Evolutionary conservation across 2,797 vertebrate species (phyloP), one percentile per base, ranked within the genome.

Genomic region (Oreortyx pictus): DNA sequence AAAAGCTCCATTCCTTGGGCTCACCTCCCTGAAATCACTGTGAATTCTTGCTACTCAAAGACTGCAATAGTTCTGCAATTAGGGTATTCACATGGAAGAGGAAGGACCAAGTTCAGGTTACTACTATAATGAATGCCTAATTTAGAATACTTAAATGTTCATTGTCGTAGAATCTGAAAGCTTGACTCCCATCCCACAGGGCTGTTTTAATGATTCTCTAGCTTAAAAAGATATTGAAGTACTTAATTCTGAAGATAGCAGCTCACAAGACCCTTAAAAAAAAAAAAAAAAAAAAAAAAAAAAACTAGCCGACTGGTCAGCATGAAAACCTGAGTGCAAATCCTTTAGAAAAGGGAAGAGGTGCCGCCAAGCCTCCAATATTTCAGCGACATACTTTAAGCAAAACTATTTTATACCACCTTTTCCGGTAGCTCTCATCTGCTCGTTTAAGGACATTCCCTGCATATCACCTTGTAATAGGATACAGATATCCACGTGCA

Each of bases 211-310:
- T 93, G 81, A 54, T 57, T 54, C 33, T 71, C 81, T 71, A 35
- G 56, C 47, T 94, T 88, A 64, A 82, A 84, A 84, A 84, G 39
- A 66, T 43, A 82, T 37, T 79, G 19, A 90, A 88, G 47, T 61
- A 79, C 64, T 76, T 82, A 76, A 86, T 44, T 60, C 47, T 79
- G 79, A 86, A 60, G 6, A 66, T 44, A 76, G 12, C 9, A 56
- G 67, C 25, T 82, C 64, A 71, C 17, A 1, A 44, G 62, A 56
- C 31, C 16, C 65, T 74, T 60, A 1, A 2, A 70, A 64, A 41
- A 39, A 80, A 7, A 47, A 84, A 39, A 80, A 7, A 47, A 84
- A 2, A 70, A 64, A 41, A 1, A 2, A 70, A 64, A 41, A 39
- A 80, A 7, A 47, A 84, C 29, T 41, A 54, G 19, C 29, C 23